These are phyloP conservation scores for Onychorhynchus coronatus DNA, from an alignment of 2,113 vertebrate genomes.

Conservation along the genomic window DNA sequence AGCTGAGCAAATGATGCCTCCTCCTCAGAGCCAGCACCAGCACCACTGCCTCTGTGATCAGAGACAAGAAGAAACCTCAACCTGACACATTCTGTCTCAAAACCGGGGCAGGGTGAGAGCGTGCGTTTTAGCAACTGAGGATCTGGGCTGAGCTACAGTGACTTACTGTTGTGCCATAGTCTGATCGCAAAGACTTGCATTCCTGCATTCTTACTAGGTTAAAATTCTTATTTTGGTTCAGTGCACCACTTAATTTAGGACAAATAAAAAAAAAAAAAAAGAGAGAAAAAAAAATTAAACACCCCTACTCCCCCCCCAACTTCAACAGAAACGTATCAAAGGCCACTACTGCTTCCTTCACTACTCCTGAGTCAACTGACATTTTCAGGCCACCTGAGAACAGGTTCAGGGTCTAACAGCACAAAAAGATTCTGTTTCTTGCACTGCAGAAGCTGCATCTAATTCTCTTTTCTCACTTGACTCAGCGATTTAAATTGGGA, in stretches of 20 bases:
- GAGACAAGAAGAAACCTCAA: not conserved
- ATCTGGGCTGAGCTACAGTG: not conserved
- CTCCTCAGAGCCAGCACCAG: not conserved
- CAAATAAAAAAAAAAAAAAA: not conserved
- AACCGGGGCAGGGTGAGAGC: not conserved
- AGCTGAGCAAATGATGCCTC: not conserved
- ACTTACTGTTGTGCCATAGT: not conserved
- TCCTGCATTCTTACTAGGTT: not conserved
- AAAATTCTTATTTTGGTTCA: not conserved
- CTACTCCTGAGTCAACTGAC: not conserved
- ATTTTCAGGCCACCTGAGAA: not conserved
- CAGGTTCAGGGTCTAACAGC: not conserved
- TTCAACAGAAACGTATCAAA: fast-evolving
- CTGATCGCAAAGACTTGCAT: not conserved
- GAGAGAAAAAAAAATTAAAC: not conserved
- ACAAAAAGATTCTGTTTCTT: not conserved
- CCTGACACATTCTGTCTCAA: not conserved
- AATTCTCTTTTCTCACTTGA: not conserved
- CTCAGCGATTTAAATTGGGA: not conserved
- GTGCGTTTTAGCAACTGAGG: fast-evolving
- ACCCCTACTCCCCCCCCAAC: too few species aligned
- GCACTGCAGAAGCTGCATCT: not conserved
- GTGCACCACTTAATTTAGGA: not conserved
- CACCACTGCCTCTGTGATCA: not conserved
- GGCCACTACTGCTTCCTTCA: not conserved